Percentiles rank a stretch among this genome's conserved stretches.
Evolutionary conservation across 2,888 invertebrate species (phyloP).

Genomic region (Ochropacha duplaris): DNA sequence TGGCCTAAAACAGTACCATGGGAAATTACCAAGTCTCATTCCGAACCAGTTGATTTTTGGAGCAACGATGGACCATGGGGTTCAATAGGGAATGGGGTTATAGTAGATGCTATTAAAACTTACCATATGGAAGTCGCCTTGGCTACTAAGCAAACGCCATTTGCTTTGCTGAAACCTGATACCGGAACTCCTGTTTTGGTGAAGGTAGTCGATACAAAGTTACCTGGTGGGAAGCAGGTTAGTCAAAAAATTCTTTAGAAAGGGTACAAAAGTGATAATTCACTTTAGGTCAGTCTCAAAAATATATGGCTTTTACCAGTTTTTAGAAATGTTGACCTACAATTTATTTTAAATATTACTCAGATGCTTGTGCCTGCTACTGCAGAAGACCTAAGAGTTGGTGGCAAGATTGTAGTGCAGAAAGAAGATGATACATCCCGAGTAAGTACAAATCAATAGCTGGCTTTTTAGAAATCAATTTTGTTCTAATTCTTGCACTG

Average conservation of each 20-base stretch:
- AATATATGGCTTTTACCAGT: too few relatives aligned
- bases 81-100: constrained; percentile 74
- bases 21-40: constrained; percentile 37
- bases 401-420: constrained; percentile 84
- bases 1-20: constrained; percentile 42
- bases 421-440: constrained; percentile 44
- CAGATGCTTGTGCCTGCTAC: constrained; percentile 88
- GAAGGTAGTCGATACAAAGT: constrained; percentile 83
- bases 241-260: constrained; percentile 10
- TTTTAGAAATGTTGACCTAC: background rate
- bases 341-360: constrained; percentile 4
- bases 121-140: constrained; percentile 87
- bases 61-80: constrained; percentile 39
- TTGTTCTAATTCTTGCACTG: too few relatives aligned
- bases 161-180: constrained; percentile 86
- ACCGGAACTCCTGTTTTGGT: constrained; percentile 87
- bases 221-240: constrained; percentile 78
- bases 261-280: too few relatives aligned
- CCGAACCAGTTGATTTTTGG: constrained; percentile 37
- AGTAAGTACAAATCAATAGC: too few relatives aligned
- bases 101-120: constrained; percentile 88
- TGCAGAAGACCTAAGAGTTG: constrained; percentile 86
- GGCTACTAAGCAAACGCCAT: constrained; percentile 86
- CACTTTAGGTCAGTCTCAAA: too few relatives aligned
- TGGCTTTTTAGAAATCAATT: too few relatives aligned